Evolutionary conservation across 2,113 vertebrate species (phyloP).

Genomic region (Burhinus oedicnemus): DNA sequence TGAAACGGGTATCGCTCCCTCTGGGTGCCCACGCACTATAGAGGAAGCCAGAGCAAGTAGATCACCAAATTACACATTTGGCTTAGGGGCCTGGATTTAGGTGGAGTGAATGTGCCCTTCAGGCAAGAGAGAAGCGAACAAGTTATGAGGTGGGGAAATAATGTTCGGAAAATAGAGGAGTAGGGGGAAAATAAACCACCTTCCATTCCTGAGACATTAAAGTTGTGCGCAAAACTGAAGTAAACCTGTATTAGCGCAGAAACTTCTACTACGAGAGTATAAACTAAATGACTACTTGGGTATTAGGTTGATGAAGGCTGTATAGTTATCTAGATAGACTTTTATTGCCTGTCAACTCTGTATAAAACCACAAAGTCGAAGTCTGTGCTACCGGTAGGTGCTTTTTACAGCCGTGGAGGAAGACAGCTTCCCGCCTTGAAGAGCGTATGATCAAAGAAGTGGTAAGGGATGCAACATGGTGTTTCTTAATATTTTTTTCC

Average conservation of each 20-base stretch:
- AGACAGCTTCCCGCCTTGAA: background rate
- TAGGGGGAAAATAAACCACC: background rate
- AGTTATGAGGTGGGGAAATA: background rate
- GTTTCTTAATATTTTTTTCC: background rate
- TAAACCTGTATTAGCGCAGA: background rate
- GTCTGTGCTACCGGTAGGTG: slow-evolving; percentile 41
- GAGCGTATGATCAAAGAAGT: slow-evolving; percentile 45
- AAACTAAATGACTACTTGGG: background rate
- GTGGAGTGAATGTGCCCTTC: background rate
- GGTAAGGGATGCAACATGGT: slow-evolving; percentile 51
- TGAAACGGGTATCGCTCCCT: rapidly evolving
- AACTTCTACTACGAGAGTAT: background rate
- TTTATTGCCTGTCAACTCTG: slow-evolving; percentile 6
- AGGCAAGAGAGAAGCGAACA: background rate
- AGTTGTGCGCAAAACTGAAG: background rate
- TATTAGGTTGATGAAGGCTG: background rate
- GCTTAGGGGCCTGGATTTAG: background rate
- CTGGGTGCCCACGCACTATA: background rate
- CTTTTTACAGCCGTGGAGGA: slow-evolving; percentile 37
- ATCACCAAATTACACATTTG: background rate
- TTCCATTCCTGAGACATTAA: background rate
- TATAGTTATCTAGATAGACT: background rate
- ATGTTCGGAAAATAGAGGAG: background rate
- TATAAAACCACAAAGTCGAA: slow-evolving; percentile 24
- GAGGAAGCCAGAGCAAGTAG: background rate